A percentile compares a stretch with the other conserved stretches of the same genome.
These are phyloP conservation scores for Cepphus grylle DNA, from an alignment of 2,113 vertebrate genomes.

Conservation along the genomic window DNA sequence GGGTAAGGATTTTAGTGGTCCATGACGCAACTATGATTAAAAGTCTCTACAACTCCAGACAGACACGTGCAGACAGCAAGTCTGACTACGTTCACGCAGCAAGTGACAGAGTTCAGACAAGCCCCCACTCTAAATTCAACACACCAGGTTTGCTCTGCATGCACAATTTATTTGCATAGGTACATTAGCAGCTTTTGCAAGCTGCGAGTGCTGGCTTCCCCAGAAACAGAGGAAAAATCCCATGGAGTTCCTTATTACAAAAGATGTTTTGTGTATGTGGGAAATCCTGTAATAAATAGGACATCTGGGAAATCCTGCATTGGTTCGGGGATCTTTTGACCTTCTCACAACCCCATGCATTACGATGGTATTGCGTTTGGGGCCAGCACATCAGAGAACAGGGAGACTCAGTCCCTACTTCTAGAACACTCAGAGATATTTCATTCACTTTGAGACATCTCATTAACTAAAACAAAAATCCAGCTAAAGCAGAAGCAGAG, in stretches of 20 bases:
- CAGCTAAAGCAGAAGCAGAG: slow-evolving; percentile 7
- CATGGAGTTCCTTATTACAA: neutral
- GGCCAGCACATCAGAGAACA: neutral
- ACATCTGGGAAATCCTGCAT: neutral
- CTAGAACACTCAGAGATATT: neutral
- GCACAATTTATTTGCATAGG: neutral
- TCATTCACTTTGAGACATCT: neutral
- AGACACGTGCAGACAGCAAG: neutral
- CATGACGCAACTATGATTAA: neutral
- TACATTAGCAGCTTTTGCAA: neutral
- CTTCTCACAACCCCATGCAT: neutral
- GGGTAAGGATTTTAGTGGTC: neutral
- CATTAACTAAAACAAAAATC: slow-evolving; percentile 14
- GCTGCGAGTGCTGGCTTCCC: neutral
- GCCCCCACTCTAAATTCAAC: neutral
- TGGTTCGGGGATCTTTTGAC: neutral
- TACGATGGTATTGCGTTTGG: neutral
- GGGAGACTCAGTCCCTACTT: neutral
- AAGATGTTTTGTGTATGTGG: neutral
- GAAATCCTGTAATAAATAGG: neutral
- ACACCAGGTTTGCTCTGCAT: neutral
- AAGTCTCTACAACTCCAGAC: neutral
- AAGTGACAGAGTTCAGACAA: neutral
- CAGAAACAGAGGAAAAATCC: neutral
- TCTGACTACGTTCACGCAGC: neutral